phyloP scores from a whole-genome alignment of 92 coral and sea anemone genomes.

The Actinernus sp. region DNA sequence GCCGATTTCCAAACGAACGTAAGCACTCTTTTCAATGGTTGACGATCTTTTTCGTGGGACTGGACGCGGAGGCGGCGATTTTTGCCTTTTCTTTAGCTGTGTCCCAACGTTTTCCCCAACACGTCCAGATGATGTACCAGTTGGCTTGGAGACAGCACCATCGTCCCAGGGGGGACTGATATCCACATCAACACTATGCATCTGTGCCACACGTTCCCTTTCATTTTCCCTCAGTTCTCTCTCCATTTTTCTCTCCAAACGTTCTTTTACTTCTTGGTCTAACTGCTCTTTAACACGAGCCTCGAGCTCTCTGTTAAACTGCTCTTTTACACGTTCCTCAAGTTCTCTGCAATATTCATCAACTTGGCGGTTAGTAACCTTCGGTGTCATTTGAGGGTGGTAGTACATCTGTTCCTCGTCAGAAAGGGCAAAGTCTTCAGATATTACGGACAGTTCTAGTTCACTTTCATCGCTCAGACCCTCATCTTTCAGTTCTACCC shows the following conservation, averaged over 20 bases:
- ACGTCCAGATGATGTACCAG: neutral
- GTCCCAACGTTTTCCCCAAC: neutral
- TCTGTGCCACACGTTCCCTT: neutral
- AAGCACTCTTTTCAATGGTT: conserved; percentile 47
- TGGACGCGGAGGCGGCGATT: conserved; percentile 4
- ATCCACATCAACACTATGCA: neutral
- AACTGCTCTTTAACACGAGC: conserved; percentile 11
- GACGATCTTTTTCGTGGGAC: conserved; percentile 11
- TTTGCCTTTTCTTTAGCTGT: neutral
- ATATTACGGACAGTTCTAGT: conserved; percentile 81
- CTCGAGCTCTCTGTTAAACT: conserved; percentile 33
- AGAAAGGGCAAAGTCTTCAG: conserved; percentile 55
- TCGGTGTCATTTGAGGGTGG: conserved; percentile 17
- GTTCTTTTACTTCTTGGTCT: conserved; percentile 40
- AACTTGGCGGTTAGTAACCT: conserved; percentile 16
- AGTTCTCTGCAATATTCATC: conserved; percentile 44
- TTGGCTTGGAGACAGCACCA: neutral
- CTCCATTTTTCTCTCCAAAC: conserved; percentile 28
- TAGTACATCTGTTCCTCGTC: conserved; percentile 77
- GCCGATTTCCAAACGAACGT: conserved; percentile 32
- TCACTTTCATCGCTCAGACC: conserved; percentile 90
- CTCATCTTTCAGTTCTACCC: conserved; percentile 27
- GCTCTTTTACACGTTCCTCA: conserved; percentile 20
- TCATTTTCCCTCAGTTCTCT: conserved; percentile 25
- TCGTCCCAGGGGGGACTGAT: too few species aligned